Evolutionary conservation across 2,113 vertebrate species (phyloP), one percentile per base, ranked within the genome.

Genomic region (Polypterus senegalus): DNA sequence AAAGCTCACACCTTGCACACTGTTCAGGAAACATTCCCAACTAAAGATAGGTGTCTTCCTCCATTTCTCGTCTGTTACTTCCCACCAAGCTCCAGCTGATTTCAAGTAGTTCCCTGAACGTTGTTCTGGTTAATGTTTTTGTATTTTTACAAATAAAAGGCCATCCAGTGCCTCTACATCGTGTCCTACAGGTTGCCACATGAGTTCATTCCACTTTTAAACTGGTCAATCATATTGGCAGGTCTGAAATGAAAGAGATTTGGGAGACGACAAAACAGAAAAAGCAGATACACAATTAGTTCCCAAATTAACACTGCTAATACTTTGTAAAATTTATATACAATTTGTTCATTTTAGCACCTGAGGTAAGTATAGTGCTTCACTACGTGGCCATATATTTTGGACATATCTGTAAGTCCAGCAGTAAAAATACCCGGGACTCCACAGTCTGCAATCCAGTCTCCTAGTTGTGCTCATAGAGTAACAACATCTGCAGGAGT

Each of bases 181-280:
- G 57, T 55, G 47, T 77, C 68, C 82, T 79, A 84, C 60, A 83
- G 66, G 8, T 68, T 74, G 54, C 79, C 77, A 45, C 74, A 82
- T 62, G 74, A 76, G 66, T 81, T 80, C 69, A 82, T 11, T 1
- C 79, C 81, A 44, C 76, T 67, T 0, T 49, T 75, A 57, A 84
- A 82, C 75, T 83, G 82, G 75, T 6, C 49, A 51, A 51, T 51
- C 49, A 51, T 51, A 9, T 51, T 51, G 49, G 49, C 49, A 51
- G 49, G 6, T 72, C 68, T 80, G 79, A 59, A 62, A 63, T 27
- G 27, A 27, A 27, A 27, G 27, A 27, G 27, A 27, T 27, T 27
- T 27, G 27, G 27, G 27, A 27, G 27, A 27, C 27, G 27, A 27
- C 27, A 27, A 27, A 27, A 27, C 27, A 27, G 27, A 27, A 27